These are phyloP conservation scores for Maccullochella peelii DNA, from an alignment of 2,113 vertebrate species.

Conservation along the genomic window DNA sequence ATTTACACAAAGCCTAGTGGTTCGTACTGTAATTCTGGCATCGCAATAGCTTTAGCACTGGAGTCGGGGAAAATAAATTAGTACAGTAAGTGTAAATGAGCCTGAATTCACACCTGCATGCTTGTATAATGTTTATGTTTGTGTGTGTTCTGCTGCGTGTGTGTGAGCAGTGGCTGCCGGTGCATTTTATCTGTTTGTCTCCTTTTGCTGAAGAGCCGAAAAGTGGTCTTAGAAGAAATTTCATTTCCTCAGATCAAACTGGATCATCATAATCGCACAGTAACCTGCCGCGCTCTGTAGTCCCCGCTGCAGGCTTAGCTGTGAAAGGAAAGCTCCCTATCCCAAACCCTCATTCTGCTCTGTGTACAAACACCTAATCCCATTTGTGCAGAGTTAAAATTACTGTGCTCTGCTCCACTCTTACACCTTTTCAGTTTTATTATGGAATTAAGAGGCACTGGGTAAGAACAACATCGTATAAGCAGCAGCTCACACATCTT, in stretches of 20 bases:
- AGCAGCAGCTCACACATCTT: slow-evolving; percentile 44
- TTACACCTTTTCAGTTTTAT: slow-evolving; percentile 49
- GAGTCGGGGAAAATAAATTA: background rate
- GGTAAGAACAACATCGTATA: slow-evolving; percentile 57
- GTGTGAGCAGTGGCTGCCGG: background rate
- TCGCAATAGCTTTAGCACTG: slow-evolving; percentile 10
- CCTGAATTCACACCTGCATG: background rate
- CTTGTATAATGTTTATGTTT: background rate
- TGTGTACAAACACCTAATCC: slow-evolving; percentile 74
- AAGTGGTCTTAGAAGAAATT: slow-evolving; percentile 59
- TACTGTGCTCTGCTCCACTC: slow-evolving; percentile 55
- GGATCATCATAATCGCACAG: slow-evolving; percentile 70
- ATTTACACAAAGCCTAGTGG: slow-evolving; percentile 20
- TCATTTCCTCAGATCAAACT: slow-evolving; percentile 71
- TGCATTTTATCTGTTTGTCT: slow-evolving; percentile 46
- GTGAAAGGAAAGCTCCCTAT: slow-evolving; percentile 57
- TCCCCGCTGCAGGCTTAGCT: slow-evolving; percentile 53
- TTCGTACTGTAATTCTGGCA: slow-evolving; percentile 19
- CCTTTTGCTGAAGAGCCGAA: slow-evolving; percentile 48
- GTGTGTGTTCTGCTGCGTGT: slow-evolving; percentile 9
- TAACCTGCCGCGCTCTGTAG: slow-evolving; percentile 58
- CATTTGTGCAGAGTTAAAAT: slow-evolving; percentile 68
- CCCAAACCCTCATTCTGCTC: slow-evolving; percentile 60
- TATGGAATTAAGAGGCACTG: slow-evolving; percentile 57
- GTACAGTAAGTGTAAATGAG: slow-evolving; percentile 3